Evolutionary conservation across 2,888 invertebrate species (phyloP).

Genomic region (Parapristionchus giblindavisi): DNA sequence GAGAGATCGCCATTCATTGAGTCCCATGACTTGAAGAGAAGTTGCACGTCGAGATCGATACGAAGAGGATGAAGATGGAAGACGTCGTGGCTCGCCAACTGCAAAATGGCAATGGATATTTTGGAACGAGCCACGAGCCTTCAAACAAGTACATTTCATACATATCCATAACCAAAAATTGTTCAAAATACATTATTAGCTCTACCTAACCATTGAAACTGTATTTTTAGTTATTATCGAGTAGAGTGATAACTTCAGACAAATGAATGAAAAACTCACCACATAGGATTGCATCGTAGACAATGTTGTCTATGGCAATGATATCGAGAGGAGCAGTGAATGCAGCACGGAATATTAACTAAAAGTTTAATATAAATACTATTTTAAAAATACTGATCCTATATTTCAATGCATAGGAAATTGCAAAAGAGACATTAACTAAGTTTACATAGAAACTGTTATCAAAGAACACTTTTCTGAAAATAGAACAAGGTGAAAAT

Average conservation of each 20-base stretch:
- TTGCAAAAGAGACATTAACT: not conserved
- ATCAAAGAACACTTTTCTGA: no score
- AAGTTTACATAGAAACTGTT: not conserved
- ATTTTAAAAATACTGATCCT: not conserved
- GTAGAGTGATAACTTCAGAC: not conserved
- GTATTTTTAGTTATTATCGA: not conserved
- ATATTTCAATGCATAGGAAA: not conserved
- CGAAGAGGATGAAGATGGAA: conserved; percentile 2
- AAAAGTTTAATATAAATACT: not conserved
- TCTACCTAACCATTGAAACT: not conserved
- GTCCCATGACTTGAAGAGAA: conserved; percentile 24
- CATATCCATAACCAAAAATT: no score
- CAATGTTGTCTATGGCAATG: conserved; percentile 64
- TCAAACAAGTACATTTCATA: not conserved
- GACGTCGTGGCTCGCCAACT: conserved; percentile 32
- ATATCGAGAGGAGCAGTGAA: conserved; percentile 61
- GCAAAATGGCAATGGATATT: not conserved
- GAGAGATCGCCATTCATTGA: conserved; percentile 31
- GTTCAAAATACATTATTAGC: no score
- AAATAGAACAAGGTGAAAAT: no score
- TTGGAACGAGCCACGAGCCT: conserved; percentile 22
- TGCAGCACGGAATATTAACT: conserved; percentile 61
- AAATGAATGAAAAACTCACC: conserved; percentile 49
- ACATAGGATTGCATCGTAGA: conserved; percentile 62
- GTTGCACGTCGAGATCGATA: not conserved